Evolutionary conservation across 2,888 invertebrate genomes (phyloP), one percentile per base, ranked within the genome.

Genomic region (Callinectes sapidus): DNA sequence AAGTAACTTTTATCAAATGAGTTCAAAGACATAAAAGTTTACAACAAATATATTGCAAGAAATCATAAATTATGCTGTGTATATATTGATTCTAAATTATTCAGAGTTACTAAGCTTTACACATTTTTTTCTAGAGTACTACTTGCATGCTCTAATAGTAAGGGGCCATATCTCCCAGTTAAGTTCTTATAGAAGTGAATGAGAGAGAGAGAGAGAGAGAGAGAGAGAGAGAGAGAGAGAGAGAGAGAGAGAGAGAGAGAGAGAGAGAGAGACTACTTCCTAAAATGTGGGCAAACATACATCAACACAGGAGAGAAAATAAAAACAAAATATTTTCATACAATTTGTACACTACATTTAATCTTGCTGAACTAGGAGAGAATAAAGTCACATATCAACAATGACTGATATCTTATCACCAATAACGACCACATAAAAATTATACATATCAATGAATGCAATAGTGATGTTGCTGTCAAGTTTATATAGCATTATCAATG

Each of bases 121-220:
- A 1, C 1, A 61, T 23, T 61, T 23, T 61, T 61, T 61, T 2
- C 18, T 61, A 61, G 6, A 23, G 23, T 48, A 61, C 14, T 18
- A 55, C 5, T 61, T 23, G 61, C 23, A 61, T 23, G 23, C 61
- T 23, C 61, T 18, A 61, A 23, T 2, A 18, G 61, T 18, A 61
- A 61, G 61, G 61, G 61, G 23, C 23, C 61, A 61, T 61, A 23
- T 61, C 18, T 61, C 61, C 61, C 2, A 5, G 16, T 1, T 61
- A 61, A 18, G 16, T 61, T 61, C 10, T 18, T 61, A 61, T 61
- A 61, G 3, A 61, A 23, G 3, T 61, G 23, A 18, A 18, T 18
- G 61, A 61, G 61, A 61, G 61, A 61, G 61, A 61, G 85, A 54
- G n/a, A 54, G 23, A 89, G 88, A 89, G 88, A 55, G 18, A 54